Percentiles rank a stretch among this genome's conserved stretches.
Evolutionary conservation across 2,888 invertebrate species (phyloP).

Genomic region (Glyphotaelius pellucidus): DNA sequence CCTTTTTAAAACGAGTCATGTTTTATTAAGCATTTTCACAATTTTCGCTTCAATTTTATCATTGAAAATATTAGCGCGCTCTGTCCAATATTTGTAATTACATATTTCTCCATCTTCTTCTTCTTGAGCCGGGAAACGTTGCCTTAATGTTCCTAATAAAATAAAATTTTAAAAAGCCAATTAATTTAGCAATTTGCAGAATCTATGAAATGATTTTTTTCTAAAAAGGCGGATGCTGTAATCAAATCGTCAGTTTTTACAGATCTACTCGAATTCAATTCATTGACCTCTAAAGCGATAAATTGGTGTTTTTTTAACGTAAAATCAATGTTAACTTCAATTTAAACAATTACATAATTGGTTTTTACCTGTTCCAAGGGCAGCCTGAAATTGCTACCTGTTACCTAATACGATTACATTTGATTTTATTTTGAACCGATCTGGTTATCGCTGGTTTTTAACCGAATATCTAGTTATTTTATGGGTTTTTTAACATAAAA

Average conservation of each 20-base stretch:
- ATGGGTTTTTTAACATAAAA: not conserved
- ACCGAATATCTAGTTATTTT: not conserved
- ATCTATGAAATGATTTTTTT: not conserved
- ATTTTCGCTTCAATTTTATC: too few relatives aligned
- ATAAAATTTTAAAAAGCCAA: too few relatives aligned
- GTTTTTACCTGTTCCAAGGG: not conserved
- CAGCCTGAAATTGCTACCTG: not conserved
- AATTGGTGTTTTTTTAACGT: not conserved
- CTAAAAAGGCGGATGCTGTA: not conserved
- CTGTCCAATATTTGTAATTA: too few relatives aligned
- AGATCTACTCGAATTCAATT: not conserved
- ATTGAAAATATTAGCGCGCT: too few relatives aligned
- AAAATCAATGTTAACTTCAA: not conserved
- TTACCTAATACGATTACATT: not conserved
- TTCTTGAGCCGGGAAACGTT: too few relatives aligned
- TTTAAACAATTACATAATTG: not conserved
- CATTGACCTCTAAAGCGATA: not conserved
- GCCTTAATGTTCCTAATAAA: too few relatives aligned
- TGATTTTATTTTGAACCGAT: not conserved
- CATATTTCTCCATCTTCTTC: too few relatives aligned
- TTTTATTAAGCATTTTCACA: too few relatives aligned
- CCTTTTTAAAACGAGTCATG: too few relatives aligned
- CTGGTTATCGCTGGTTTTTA: not conserved
- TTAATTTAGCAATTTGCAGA: not conserved
- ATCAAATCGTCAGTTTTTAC: not conserved